A percentile compares a stretch with the other conserved stretches of the same genome.
Conservation (phyloP, 2,113 vertebrate species). For the Oxyruncus cristatus region DNA sequence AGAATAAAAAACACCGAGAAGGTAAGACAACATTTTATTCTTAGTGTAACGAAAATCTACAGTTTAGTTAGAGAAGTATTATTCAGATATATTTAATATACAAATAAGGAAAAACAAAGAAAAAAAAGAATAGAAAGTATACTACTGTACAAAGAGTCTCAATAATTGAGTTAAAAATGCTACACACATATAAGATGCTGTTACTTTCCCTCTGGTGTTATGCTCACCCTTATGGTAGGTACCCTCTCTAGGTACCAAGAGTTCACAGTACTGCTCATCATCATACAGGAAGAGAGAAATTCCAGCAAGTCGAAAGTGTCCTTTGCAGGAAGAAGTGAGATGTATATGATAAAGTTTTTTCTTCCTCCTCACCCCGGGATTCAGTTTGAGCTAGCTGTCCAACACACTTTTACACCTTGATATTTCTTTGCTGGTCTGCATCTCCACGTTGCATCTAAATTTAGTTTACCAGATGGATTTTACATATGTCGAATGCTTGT, state of each 20-base stretch:
- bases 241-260: neutral
- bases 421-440: neutral
- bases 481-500: neutral
- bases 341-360: neutral
- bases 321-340: neutral
- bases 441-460: neutral
- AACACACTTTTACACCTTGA: neutral
- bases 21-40: neutral
- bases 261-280: rapidly evolving
- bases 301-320: neutral
- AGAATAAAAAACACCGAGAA: neutral
- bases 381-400: neutral
- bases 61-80: neutral
- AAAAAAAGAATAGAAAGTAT: neutral
- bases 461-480: neutral
- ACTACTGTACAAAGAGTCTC: neutral
- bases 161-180: neutral
- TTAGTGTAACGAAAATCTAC: neutral
- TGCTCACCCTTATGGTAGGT: neutral
- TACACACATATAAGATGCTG: neutral
- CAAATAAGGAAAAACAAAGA: neutral
- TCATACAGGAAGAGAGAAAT: neutral
- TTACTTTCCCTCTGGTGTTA: neutral
- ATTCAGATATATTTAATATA: neutral
- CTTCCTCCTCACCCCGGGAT: neutral